A percentile compares a stretch with the other conserved stretches of the same genome.
These are phyloP conservation scores for Drosophila mimetica DNA, from an alignment of 2,888 invertebrate species.

Conservation along the genomic window DNA sequence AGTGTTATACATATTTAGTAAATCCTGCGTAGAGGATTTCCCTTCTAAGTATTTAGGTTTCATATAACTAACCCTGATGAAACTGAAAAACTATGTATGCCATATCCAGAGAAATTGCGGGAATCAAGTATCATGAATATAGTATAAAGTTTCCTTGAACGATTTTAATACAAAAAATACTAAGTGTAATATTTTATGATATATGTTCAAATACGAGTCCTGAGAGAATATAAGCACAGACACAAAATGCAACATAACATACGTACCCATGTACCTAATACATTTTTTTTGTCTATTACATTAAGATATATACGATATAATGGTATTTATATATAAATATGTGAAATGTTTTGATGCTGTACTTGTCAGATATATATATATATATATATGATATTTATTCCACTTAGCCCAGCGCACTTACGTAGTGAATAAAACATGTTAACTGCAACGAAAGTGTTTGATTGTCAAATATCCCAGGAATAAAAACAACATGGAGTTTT, in stretches of 20 bases:
- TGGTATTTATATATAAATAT: conserved; percentile 2
- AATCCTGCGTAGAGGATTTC: neutral
- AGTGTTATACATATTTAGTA: conserved; percentile 1
- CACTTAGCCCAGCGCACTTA: conserved; percentile 15
- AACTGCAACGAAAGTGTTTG: neutral
- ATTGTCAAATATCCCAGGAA: neutral
- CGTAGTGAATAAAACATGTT: conserved; percentile 33
- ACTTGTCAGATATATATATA: conserved; percentile 2
- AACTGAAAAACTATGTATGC: conserved; percentile 3
- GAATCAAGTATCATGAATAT: conserved; percentile 7
- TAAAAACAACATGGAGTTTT: neutral
- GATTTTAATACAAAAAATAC: conserved; percentile 1
- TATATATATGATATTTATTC: conserved; percentile 6
- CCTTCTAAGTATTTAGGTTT: conserved; percentile 10
- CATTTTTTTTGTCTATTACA: conserved; percentile 10
- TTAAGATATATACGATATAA: conserved; percentile 15
- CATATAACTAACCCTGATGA: neutral
- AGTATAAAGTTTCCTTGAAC: neutral
- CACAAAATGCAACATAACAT: conserved; percentile 8
- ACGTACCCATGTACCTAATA: conserved; percentile 21
- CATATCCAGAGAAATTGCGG: conserved; percentile 19
- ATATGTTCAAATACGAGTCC: conserved; percentile 8
- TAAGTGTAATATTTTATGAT: conserved; percentile 4
- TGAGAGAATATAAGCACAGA: conserved; percentile 4
- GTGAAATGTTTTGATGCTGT: conserved; percentile 8